Conservation (phyloP, 2,888 invertebrate genomes). For the Apoda limacodes region DNA sequence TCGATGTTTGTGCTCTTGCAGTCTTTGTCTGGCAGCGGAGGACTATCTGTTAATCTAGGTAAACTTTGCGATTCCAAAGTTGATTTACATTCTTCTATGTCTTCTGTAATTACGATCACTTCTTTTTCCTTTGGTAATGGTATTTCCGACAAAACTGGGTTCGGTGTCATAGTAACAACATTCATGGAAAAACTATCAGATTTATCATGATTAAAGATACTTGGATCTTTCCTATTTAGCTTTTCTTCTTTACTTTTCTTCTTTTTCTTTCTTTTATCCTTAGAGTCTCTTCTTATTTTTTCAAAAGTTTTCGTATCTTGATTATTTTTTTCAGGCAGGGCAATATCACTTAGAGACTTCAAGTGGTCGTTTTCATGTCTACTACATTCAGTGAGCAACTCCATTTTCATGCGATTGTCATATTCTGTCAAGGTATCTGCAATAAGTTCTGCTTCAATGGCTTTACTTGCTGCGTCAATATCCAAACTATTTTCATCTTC, state of each 20-base stretch:
- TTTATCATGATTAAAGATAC: conserved; percentile 72
- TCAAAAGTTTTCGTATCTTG: conserved; percentile 22
- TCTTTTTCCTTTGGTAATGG: conserved; percentile 46
- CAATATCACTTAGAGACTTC: not conserved
- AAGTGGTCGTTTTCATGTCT: conserved; percentile 15
- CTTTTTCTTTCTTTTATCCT: conserved; percentile 87
- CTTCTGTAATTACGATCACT: conserved; percentile 29
- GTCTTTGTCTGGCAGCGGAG: conserved; percentile 32
- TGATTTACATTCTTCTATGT: conserved; percentile 39
- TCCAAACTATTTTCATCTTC: conserved; percentile 85
- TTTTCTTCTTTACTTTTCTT: conserved; percentile 86
- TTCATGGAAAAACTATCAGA: conserved; percentile 26
- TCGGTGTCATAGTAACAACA: conserved; percentile 32
- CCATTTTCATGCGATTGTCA: conserved; percentile 43
- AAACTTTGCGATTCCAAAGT: conserved; percentile 70
- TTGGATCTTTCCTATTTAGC: conserved; percentile 74
- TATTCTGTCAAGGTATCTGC: conserved; percentile 72
- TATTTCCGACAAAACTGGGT: conserved; percentile 45
- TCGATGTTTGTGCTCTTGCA: conserved; percentile 2
- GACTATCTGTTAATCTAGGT: conserved; percentile 75
- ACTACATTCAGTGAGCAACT: conserved; percentile 30
- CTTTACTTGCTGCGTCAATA: conserved; percentile 83
- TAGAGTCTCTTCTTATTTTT: conserved; percentile 69
- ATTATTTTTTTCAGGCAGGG: not conserved
- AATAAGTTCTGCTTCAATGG: conserved; percentile 83